Evolutionary conservation across 2,888 invertebrate genomes (phyloP).

Genomic region (Epistrophe grossulariae): DNA sequence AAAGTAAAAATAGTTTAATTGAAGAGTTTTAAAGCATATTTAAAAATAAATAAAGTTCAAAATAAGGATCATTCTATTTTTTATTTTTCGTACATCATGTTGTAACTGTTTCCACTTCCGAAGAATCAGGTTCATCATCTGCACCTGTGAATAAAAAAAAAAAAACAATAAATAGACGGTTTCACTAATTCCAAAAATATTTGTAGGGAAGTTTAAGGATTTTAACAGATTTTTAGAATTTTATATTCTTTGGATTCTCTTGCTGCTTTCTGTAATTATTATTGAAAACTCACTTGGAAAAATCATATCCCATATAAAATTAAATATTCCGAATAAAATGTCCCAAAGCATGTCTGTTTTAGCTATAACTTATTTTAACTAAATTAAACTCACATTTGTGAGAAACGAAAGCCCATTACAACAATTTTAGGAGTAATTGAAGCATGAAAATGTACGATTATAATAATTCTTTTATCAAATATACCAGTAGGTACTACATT

Average conservation of each 20-base stretch:
- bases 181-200: background rate
- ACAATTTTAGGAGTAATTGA: background rate
- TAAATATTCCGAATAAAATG: conserved; percentile 48
- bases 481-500: background rate
- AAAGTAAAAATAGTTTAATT: conserved; percentile 15
- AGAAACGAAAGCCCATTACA: background rate
- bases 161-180: background rate
- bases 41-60: background rate
- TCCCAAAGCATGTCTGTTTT: conserved; percentile 57
- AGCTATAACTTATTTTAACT: conserved; percentile 8
- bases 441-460: conserved; percentile 23
- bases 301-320: conserved; percentile 55
- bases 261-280: too few species aligned
- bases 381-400: background rate
- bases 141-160: conserved; percentile 39
- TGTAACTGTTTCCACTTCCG: conserved; percentile 68
- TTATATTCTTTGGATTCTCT: too few species aligned
- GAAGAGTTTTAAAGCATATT: background rate
- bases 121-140: conserved; percentile 64
- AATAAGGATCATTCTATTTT: background rate
- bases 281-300: conserved; percentile 57
- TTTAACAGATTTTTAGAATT: too few species aligned
- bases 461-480: background rate
- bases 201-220: background rate
- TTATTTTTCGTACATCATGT: background rate